Evolutionary conservation across 2,113 vertebrate genomes (phyloP).

Genomic region (Ancistrus triradiatus): DNA sequence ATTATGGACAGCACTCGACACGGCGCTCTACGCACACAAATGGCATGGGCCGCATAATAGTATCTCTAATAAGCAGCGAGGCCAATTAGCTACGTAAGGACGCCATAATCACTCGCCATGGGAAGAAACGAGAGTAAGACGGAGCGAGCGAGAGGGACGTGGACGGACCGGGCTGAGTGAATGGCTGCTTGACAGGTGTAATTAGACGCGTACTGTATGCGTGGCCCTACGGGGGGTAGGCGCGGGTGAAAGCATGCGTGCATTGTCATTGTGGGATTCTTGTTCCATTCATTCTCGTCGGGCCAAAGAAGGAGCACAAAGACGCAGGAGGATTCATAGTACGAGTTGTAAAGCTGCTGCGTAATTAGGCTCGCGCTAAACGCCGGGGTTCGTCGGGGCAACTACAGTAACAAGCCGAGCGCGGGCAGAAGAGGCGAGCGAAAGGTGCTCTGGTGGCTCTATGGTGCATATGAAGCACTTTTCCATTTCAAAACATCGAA

Average conservation of each 20-base stretch:
- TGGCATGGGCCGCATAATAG: conserved; percentile 92
- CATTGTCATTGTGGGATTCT: conserved; percentile 70
- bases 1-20: conserved; percentile 94
- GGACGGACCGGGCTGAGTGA: conserved; percentile 61
- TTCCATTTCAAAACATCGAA: too few relatives aligned
- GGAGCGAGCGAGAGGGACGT: conserved; percentile 73
- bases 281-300: conserved; percentile 45
- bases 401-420: too few relatives aligned
- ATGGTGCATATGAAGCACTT: too few relatives aligned
- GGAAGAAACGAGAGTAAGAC: conserved; percentile 74
- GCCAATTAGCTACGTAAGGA: conserved; percentile 99
- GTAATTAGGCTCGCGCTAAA: conserved; percentile 11
- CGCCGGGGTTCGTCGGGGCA: too few relatives aligned
- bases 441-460: too few relatives aligned
- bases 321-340: conserved; percentile 12
- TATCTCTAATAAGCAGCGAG: conserved; percentile 99
- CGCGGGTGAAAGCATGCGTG: conserved; percentile 77
- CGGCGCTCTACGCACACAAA: conserved; percentile 63
- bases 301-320: conserved; percentile 21
- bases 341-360: background rate
- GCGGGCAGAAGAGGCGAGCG: too few relatives aligned
- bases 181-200: conserved; percentile 93
- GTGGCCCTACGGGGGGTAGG: conserved; percentile 50
- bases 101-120: conserved; percentile 85
- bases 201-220: conserved; percentile 91